Base-by-base conservation (phyloP, 1,140 invertebrate genomes). In the Idris sp. region DNA sequence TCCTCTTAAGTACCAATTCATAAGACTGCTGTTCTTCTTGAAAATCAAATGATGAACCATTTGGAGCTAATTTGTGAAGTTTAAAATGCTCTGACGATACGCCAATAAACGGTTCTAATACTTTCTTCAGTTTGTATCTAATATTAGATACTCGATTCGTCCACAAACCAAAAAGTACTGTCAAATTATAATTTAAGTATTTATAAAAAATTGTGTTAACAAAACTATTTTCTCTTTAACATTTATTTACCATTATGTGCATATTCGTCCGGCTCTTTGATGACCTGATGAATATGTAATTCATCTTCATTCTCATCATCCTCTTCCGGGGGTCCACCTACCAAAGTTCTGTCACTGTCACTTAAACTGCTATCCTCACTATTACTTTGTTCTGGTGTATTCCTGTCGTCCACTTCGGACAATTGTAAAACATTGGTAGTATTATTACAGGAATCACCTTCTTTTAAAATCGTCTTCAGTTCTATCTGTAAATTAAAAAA, bases 291-390 rank as follows among this genome's bases (percentile, higher is more conserved):
- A 10, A 59, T 10, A n/a, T 7, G 31, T 8, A 44, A 26, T 14
- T 48, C n/a, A 11, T 65, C 30, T 5, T 40, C 25, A 14, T 62
- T 19, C 4, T 62, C 9, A 8, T 53, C 54, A 0, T 59, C 40
- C 0, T 73, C 51, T n/a, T 58, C 43, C 11, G 28, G 43, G 7
- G 88, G 86, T 64, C 91, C 91, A 19, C 91, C 92, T 13, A 92
- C 90, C 13, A 93, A 81, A 1, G 92, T 93, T 67, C 91, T 88
- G 83, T 94, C 93, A 67, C 92, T 93, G 76, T 94, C 93, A 59
- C 92, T 94, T 10, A 94, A 86, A 79, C 92, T 93, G 76, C 92
- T 93, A 80, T 94, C 93, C 80, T 94, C 93, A 79, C 91, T 93
- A 75, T 92, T 92, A 83, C 92, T 94, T 74, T 74, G 72, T 10